Evolutionary conservation across 2,888 invertebrate genomes (phyloP).

Genomic region (Caenorhabditis zanzibari): DNA sequence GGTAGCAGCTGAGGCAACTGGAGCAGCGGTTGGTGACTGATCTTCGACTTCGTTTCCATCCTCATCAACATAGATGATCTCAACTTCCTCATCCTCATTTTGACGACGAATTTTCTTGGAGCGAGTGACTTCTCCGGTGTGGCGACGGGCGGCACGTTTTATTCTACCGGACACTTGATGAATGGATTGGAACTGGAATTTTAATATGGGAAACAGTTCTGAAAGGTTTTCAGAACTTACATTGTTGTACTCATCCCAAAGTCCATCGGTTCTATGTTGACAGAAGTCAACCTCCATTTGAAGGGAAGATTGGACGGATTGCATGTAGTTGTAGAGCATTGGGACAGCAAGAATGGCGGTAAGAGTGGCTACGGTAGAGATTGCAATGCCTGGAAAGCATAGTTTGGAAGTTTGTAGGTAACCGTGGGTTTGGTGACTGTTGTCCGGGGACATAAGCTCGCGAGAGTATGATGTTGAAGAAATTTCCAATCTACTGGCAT

Average conservation of each 20-base stretch:
- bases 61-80: slow-evolving; percentile 47
- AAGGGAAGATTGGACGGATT: slow-evolving; percentile 71
- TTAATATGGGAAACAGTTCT: background rate
- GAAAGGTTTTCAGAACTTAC: slow-evolving; percentile 26
- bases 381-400: slow-evolving; percentile 65
- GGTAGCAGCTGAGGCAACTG: slow-evolving; percentile 10
- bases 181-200: slow-evolving; percentile 45
- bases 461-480: too few species aligned
- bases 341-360: slow-evolving; percentile 72
- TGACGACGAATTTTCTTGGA: slow-evolving; percentile 44
- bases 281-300: slow-evolving; percentile 73
- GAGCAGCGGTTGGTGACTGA: slow-evolving; percentile 31
- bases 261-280: slow-evolving; percentile 68
- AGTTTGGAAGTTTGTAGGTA: too few species aligned
- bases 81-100: slow-evolving; percentile 45
- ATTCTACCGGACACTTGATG: slow-evolving; percentile 26
- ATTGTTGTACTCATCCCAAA: slow-evolving; percentile 71
- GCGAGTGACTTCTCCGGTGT: slow-evolving; percentile 32
- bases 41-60: slow-evolving; percentile 33
- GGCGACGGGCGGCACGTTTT: slow-evolving; percentile 27
- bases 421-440: too few species aligned
- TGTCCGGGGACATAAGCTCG: too few species aligned
- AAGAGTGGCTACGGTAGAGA: slow-evolving; percentile 73
- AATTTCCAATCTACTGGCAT: too few species aligned
- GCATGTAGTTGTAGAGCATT: slow-evolving; percentile 64